phyloP scores from a whole-genome alignment of 1,140 invertebrate genomes.

The Halyomorpha halys region DNA sequence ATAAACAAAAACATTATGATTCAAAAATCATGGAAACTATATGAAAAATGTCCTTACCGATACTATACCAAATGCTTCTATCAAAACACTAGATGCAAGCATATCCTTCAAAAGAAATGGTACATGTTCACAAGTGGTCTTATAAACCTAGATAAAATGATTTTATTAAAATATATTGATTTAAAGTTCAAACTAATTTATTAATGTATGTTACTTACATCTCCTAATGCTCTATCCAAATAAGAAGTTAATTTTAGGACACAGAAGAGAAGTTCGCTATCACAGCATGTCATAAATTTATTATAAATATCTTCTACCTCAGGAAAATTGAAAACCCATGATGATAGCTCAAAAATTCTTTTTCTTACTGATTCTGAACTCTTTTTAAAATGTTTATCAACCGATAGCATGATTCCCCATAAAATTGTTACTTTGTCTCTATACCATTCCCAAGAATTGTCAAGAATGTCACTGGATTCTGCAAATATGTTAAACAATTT shows the following conservation, averaged over 20 bases:
- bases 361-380: neutral
- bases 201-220: neutral
- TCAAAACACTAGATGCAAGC: neutral
- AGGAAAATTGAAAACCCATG: neutral
- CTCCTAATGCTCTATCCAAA: constrained; percentile 2
- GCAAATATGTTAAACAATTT: neutral
- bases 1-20: too few relatives aligned
- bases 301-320: neutral
- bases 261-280: neutral
- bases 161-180: neutral
- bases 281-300: neutral
- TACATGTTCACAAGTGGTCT: neutral
- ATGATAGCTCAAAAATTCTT: neutral
- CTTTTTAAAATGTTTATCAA: neutral
- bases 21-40: too few relatives aligned
- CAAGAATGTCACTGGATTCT: neutral
- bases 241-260: neutral
- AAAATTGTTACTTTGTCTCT: neutral
- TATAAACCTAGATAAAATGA: neutral
- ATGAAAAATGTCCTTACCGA: neutral
- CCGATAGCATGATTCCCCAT: constrained; percentile 1
- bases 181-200: neutral
- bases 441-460: constrained; percentile 6
- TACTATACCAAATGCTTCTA: neutral
- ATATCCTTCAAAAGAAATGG: constrained; percentile 12